Evolutionary conservation across 2,888 invertebrate species (phyloP), one percentile per base, ranked within the genome.

Genomic region (Tiliacea citrago): DNA sequence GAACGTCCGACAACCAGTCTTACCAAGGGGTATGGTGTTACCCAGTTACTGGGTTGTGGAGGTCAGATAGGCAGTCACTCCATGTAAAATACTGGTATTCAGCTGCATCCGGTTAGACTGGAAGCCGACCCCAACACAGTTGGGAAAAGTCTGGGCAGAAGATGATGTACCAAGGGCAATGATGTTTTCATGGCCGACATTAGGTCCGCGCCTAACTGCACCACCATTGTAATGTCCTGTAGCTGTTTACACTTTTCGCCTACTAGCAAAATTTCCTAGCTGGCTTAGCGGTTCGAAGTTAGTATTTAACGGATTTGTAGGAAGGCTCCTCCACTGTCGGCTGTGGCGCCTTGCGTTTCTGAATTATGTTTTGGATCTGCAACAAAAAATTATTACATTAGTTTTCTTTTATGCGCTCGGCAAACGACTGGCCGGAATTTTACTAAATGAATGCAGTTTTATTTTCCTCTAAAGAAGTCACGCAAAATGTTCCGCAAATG

Each of bases 331-430:
- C 97, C 0, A 24, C 35, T 5, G 95, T 94, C 5, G 94, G 93
- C 12, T 94, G 91, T 0, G 97, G 96, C 0, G 97, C 96, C 94
- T 98, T 98, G 29, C 98, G 97, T 91, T 99, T 99, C 89, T 98
- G 98, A 91, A 99, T 99, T 88, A 99, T 99, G 90, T 98, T 98
- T 92, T 97, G 97, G 81, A 97, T 97, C 97, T 97, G 94, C 61
- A 87, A 95, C 91, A 86, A 90, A 42, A 42, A 35, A 53, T 4
- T 12, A 24, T 9, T 29, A 63, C 7, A 24, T 63, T 18, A 45
- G 7, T 12, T 45, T 62, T 10, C 18, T 24, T 45, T 24, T 18
- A 9, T 39, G 39, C 5, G 39, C 39, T 39, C 39, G 39, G 7
- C 39, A 39, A 39, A 39, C 39, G 5, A 5, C 5, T 2, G 39